Percentiles rank a stretch among this genome's conserved stretches.
Conservation (phyloP, 1,140 invertebrate species). For the Magallana angulata region DNA sequence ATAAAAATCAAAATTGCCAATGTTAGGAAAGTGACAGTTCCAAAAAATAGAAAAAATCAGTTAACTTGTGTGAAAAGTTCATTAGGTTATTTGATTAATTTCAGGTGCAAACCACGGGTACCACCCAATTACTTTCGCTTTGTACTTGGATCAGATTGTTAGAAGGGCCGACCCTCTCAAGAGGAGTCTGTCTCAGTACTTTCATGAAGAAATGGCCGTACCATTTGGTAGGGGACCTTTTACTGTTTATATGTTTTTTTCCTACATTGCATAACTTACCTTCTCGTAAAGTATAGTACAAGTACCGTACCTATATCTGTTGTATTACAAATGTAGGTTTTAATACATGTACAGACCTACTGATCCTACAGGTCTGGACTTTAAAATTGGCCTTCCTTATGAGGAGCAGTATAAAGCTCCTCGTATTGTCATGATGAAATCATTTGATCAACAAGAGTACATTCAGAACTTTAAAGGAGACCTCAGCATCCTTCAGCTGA, state of each 20-base stretch:
- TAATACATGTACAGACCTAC: neutral
- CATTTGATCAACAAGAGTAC: constrained; percentile 43
- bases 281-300: neutral
- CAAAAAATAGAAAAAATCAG: too few relatives aligned
- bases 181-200: constrained; percentile 75
- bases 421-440: constrained; percentile 48
- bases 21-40: too few relatives aligned
- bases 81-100: neutral
- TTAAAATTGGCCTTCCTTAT: constrained; percentile 68
- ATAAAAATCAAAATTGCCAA: too few relatives aligned
- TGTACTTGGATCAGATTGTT: constrained; percentile 79
- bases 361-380: constrained; percentile 61
- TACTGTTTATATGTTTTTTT: neutral
- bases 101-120: constrained; percentile 74
- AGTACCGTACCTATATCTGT: neutral
- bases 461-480: constrained; percentile 59
- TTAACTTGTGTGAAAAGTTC: too few relatives aligned
- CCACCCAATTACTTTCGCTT: constrained; percentile 78
- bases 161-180: constrained; percentile 74
- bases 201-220: constrained; percentile 78
- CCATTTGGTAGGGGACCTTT: constrained; percentile 73
- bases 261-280: neutral
- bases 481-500: constrained; percentile 45
- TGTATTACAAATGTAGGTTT: neutral
- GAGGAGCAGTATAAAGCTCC: constrained; percentile 60